These are phyloP conservation scores for Neocrepidodera transversa DNA, from an alignment of 2,888 invertebrate species.

Conservation along the genomic window DNA sequence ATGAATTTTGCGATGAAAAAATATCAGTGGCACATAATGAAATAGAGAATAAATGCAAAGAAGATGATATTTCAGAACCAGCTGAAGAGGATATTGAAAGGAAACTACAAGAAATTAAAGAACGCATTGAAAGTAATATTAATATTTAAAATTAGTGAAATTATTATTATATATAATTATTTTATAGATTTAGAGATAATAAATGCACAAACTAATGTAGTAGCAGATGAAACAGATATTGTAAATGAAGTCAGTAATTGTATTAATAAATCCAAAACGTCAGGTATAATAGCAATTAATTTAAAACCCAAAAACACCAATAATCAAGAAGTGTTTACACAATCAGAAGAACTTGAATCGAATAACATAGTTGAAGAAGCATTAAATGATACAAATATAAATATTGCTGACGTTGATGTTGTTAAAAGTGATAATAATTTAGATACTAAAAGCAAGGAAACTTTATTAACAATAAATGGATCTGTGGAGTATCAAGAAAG, in stretches of 20 bases:
- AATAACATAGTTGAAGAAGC: no score
- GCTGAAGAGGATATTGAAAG: background rate
- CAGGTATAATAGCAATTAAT: background rate
- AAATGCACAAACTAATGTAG: background rate
- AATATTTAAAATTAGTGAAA: no score
- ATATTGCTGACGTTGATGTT: no score
- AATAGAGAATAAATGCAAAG: no score
- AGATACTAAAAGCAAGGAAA: no score
- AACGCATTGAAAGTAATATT: background rate
- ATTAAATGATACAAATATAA: no score
- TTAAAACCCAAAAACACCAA: no score
- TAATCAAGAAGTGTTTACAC: no score
- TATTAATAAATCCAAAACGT: background rate
- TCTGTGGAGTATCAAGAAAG: background rate
- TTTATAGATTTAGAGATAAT: background rate
- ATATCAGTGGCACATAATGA: background rate
- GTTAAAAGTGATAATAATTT: no score
- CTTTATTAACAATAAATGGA: background rate
- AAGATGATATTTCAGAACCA: background rate
- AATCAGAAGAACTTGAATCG: no score
- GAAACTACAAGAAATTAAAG: background rate
- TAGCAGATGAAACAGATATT: background rate
- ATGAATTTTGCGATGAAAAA: background rate
- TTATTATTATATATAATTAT: no score
- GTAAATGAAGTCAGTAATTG: background rate